A percentile compares a stretch with the other conserved stretches of the same genome.
These are phyloP conservation scores for Aegotheles bennettii DNA, from an alignment of 2,113 vertebrate genomes.

Conservation along the genomic window DNA sequence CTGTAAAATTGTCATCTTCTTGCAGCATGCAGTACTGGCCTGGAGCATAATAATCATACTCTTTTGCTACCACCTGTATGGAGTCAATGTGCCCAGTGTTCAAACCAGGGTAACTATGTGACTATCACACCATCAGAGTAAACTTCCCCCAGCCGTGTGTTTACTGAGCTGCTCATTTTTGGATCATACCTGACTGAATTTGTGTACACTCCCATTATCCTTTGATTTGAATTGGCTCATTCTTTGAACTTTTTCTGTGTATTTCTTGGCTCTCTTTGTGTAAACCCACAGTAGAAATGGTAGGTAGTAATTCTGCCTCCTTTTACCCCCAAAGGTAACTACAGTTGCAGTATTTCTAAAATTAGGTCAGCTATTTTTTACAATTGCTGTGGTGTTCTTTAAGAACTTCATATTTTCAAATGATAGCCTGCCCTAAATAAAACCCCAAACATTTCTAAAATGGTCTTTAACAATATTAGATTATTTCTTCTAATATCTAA, in stretches of 20 bases:
- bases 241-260: not conserved
- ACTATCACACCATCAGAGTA: not conserved
- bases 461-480: not conserved
- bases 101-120: not conserved
- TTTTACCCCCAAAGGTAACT: not conserved
- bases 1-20: not conserved
- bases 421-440: not conserved
- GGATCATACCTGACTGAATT: not conserved
- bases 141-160: not conserved
- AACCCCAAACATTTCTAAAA: not conserved
- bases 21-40: not conserved
- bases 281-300: not conserved
- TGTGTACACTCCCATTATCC: not conserved
- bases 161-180: not conserved
- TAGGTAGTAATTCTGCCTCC: not conserved
- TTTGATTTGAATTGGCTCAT: not conserved
- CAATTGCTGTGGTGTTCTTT: not conserved
- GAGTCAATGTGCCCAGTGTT: not conserved
- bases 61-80: not conserved
- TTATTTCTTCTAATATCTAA: not conserved
- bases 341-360: not conserved
- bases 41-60: not conserved
- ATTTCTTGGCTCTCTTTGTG: not conserved
- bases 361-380: not conserved
- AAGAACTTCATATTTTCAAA: not conserved